Evolutionary conservation across 2,113 vertebrate genomes (phyloP).

Genomic region (Marcusenius ussheri): DNA sequence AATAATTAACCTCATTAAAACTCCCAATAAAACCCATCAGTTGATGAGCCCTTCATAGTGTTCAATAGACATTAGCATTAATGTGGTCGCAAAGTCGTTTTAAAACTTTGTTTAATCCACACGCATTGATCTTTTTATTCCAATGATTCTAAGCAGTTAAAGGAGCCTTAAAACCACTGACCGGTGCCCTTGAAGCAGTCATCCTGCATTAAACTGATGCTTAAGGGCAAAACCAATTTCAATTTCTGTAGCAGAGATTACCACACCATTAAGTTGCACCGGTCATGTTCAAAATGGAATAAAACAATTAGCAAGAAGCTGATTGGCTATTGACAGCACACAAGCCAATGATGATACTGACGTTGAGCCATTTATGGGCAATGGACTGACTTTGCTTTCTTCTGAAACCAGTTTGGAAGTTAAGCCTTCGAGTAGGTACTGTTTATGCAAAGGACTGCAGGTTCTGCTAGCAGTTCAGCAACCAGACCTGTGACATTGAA

Average conservation of each 20-base stretch:
- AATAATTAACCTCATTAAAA: conserved; percentile 21
- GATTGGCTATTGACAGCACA: not conserved
- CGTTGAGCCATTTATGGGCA: not conserved
- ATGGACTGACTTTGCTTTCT: not conserved
- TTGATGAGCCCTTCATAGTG: conserved; percentile 10
- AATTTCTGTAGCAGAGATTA: not conserved
- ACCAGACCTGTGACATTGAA: not conserved
- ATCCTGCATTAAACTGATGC: not conserved
- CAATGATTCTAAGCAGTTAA: not conserved
- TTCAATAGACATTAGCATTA: conserved; percentile 16
- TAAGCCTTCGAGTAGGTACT: not conserved
- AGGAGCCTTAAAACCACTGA: not conserved
- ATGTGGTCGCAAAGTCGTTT: not conserved
- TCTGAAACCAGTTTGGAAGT: not conserved
- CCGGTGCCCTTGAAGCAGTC: not conserved
- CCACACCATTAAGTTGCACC: not conserved
- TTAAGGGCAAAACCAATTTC: not conserved
- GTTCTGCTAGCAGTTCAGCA: not conserved
- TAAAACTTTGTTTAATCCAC: conserved; percentile 3
- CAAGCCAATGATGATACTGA: not conserved
- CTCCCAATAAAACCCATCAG: not conserved
- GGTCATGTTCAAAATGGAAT: not conserved
- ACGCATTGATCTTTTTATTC: conserved; percentile 3
- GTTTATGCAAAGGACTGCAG: not conserved
- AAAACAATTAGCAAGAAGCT: not conserved